These are phyloP conservation scores for Nerophis lumbriciformis DNA, from an alignment of 2,113 vertebrate genomes.

Conservation along the genomic window DNA sequence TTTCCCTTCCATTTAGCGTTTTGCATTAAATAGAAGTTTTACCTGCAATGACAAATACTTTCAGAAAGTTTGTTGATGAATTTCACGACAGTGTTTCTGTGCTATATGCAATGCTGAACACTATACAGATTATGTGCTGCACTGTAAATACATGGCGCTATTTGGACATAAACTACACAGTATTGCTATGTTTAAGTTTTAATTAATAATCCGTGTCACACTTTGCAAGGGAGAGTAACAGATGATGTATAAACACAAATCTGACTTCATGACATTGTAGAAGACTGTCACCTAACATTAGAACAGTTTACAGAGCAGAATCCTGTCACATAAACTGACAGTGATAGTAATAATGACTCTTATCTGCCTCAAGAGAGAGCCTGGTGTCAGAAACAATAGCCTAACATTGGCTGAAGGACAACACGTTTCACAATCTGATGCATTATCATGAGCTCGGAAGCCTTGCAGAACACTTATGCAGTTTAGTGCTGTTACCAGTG, in stretches of 20 bases:
- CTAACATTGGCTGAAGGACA: constrained; percentile 6
- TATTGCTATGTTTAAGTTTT: neutral
- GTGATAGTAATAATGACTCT: constrained; percentile 9
- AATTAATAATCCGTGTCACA: neutral
- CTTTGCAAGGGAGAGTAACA: neutral
- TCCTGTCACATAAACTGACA: neutral
- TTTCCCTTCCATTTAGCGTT: no score
- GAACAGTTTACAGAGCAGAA: neutral
- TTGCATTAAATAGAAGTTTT: no score
- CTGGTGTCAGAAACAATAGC: constrained; percentile 1
- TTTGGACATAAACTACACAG: neutral
- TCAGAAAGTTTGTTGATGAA: neutral
- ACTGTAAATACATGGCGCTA: neutral
- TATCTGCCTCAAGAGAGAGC: constrained; percentile 2
- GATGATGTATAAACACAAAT: neutral
- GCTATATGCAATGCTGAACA: no score
- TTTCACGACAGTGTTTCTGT: neutral
- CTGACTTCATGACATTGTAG: neutral
- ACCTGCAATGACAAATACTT: no score
- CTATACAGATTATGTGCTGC: no score
- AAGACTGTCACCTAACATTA: constrained; percentile 4
- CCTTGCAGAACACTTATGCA: constrained; percentile 3
- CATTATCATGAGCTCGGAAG: constrained; percentile 1
- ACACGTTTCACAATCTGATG: neutral
- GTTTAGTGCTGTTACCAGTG: neutral